A percentile compares a stretch with the other conserved stretches of the same genome.
Conservation (phyloP, 2,888 invertebrate genomes). For the Drosophila melanosoma region DNA sequence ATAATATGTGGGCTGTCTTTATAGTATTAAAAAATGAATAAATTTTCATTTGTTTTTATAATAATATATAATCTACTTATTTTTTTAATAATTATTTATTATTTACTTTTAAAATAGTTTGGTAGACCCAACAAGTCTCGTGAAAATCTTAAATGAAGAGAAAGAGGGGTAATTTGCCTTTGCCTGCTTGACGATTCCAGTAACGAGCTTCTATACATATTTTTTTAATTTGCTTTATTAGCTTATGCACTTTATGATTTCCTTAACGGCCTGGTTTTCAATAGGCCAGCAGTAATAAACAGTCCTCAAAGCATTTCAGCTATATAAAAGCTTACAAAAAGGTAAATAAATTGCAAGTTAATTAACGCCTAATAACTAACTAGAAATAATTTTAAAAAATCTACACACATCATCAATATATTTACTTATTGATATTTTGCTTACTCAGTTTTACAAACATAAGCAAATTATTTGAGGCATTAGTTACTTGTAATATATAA, state of each 20-base stretch:
- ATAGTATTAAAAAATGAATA: background rate
- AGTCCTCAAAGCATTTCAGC: background rate
- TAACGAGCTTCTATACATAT: constrained; percentile 40
- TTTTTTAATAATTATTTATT: background rate
- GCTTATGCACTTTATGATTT: constrained; percentile 73
- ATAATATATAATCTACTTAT: background rate
- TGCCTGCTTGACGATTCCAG: constrained; percentile 64
- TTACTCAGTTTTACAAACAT: background rate
- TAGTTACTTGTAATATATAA: background rate
- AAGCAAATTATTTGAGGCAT: background rate
- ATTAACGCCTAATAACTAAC: background rate
- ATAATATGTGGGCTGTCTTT: background rate
- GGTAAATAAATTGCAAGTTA: background rate
- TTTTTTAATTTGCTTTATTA: constrained; percentile 57
- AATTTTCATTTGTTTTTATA: background rate
- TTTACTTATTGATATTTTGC: background rate
- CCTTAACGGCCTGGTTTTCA: constrained; percentile 55
- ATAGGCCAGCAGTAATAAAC: background rate
- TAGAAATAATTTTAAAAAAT: background rate
- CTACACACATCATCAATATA: background rate
- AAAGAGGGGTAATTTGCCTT: constrained; percentile 18
- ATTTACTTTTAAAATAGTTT: background rate
- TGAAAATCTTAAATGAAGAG: background rate
- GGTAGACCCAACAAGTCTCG: background rate
- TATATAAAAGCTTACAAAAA: background rate